A percentile compares a stretch with the other conserved stretches of the same genome.
phyloP scores from a whole-genome alignment of 2,797 vertebrate species.

The Sternarchorhynchus goeldii region DNA sequence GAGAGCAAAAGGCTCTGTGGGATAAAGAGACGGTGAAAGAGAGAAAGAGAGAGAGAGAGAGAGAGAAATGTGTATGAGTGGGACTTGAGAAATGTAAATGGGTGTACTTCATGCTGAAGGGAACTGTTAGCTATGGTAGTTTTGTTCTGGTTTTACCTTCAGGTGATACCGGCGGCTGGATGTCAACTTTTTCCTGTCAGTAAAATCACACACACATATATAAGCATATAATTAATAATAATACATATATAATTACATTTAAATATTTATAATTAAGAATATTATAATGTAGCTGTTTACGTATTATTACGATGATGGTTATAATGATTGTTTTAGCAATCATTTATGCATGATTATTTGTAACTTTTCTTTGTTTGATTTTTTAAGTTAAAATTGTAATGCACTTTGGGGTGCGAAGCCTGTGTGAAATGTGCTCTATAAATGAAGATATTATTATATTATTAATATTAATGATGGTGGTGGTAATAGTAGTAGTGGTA shows the following conservation, averaged over 20 bases:
- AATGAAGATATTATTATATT: no score
- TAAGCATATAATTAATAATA: no score
- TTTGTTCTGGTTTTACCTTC: conserved; percentile 54
- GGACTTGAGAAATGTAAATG: neutral
- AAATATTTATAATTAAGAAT: no score
- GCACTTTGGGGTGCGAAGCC: no score
- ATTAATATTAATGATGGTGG: neutral
- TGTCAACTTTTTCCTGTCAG: conserved; percentile 76
- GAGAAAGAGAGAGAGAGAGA: neutral
- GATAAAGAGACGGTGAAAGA: neutral
- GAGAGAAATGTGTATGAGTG: neutral
- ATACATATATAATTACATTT: no score
- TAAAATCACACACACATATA: neutral
- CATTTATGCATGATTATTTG: no score
- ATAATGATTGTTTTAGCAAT: no score
- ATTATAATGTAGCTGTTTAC: no score
- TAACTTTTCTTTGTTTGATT: no score
- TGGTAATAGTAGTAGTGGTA: neutral
- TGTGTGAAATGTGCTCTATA: no score
- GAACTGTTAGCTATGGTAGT: neutral
- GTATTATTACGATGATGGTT: no score
- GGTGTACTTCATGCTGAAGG: neutral
- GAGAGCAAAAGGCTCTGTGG: conserved; percentile 67
- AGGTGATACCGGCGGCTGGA: conserved; percentile 81
- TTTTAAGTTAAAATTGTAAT: no score